These are phyloP conservation scores for Lampris megalopsis DNA, from an alignment of 2,113 vertebrate genomes.

Conservation along the genomic window DNA sequence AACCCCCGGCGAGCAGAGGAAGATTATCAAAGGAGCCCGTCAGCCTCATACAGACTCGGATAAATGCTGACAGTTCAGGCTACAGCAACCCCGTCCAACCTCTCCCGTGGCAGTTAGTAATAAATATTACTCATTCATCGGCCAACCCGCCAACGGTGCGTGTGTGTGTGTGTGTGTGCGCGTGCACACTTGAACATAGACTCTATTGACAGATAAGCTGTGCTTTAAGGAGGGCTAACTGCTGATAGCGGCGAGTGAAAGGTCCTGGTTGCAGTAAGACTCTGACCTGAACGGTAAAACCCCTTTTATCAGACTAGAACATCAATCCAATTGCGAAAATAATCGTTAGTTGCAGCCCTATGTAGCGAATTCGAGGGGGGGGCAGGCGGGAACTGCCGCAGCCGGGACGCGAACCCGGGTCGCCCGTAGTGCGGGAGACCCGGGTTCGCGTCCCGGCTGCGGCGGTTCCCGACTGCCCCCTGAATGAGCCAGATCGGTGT, in stretches of 20 bases:
- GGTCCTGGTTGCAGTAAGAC: conserved; percentile 72
- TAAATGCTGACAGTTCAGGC: not conserved
- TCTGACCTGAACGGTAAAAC: conserved; percentile 69
- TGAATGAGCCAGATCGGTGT: no score
- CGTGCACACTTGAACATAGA: conserved; percentile 21
- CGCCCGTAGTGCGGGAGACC: no score
- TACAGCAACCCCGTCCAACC: not conserved
- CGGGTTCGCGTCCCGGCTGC: no score
- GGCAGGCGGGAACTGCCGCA: no score
- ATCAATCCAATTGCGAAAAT: not conserved
- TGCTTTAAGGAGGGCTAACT: conserved; percentile 21
- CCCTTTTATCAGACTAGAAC: conserved; percentile 59
- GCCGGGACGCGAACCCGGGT: no score
- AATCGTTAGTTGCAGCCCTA: no score
- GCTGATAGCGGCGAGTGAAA: conserved; percentile 76
- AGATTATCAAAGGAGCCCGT: not conserved
- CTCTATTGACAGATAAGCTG: conserved; percentile 59
- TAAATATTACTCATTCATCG: conserved; percentile 29
- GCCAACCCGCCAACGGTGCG: not conserved
- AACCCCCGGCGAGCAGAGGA: not conserved
- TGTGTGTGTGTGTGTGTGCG: no score
- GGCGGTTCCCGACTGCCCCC: no score
- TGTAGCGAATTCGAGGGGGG: no score
- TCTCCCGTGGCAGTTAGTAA: not conserved
- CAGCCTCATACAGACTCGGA: conserved; percentile 1